These are phyloP conservation scores for Enteromius mattozi DNA, from an alignment of 2,797 vertebrate genomes.

Conservation along the genomic window DNA sequence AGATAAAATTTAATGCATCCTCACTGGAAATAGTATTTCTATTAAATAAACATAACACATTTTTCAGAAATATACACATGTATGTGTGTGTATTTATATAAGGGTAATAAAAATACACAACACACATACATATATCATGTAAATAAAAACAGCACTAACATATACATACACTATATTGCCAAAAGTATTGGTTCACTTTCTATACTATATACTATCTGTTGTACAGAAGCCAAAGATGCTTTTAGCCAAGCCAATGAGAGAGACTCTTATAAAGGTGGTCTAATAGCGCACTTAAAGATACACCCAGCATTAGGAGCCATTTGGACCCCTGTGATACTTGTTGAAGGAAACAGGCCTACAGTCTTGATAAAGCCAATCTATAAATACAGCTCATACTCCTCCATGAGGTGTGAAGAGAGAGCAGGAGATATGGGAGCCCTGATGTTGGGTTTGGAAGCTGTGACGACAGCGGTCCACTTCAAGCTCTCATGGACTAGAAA, in stretches of 20 bases:
- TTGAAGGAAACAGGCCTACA: constrained; percentile 25
- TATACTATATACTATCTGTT: constrained; percentile 1
- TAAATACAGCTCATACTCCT: constrained; percentile 32
- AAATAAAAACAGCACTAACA: no score
- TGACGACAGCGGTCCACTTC: constrained; percentile 27
- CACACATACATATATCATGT: no score
- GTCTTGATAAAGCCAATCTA: constrained; percentile 46
- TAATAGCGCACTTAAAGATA: constrained; percentile 48
- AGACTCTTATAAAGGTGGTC: constrained; percentile 21
- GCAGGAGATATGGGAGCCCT: not conserved
- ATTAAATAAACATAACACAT: no score
- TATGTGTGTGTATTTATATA: no score
- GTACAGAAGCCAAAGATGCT: constrained; percentile 15
- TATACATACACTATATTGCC: no score
- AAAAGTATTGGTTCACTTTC: no score
- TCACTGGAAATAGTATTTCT: not conserved
- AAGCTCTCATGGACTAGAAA: constrained; percentile 1
- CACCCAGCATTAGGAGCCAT: not conserved
- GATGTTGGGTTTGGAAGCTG: constrained; percentile 24
- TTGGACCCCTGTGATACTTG: constrained; percentile 10
- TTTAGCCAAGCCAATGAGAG: constrained; percentile 12
- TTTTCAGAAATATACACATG: no score
- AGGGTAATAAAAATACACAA: no score
- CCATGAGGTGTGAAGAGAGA: constrained; percentile 13
- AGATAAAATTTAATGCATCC: not conserved